phyloP scores from a whole-genome alignment of 2,888 invertebrate genomes.

The Tridacna gigas region DNA sequence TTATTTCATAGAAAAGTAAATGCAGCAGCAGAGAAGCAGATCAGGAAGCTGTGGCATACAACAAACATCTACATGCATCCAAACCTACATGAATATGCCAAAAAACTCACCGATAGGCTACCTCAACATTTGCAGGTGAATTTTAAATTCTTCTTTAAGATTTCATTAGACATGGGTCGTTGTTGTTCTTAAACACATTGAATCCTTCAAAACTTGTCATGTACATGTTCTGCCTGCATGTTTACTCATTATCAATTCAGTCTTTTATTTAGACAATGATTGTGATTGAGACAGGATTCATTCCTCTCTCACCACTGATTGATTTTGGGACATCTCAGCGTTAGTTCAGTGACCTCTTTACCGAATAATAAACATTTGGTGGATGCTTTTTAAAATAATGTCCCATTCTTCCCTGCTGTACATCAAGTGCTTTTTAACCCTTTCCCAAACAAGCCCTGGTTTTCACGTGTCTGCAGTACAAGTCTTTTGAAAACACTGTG shows the following conservation, averaged over 20 bases:
- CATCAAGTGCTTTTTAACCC: not conserved
- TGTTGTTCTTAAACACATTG: not conserved
- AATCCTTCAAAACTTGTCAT: too few relatives aligned
- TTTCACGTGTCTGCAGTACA: not conserved
- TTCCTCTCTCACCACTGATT: too few relatives aligned
- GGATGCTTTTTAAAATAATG: too few relatives aligned
- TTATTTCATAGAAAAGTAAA: slow-evolving; percentile 90
- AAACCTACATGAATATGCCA: slow-evolving; percentile 95
- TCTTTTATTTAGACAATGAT: not conserved
- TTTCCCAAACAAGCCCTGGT: not conserved
- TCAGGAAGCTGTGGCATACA: slow-evolving; percentile 94
- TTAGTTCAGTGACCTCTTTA: too few relatives aligned
- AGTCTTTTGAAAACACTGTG: not conserved
- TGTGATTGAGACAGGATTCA: not conserved
- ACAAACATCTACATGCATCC: slow-evolving; percentile 96
- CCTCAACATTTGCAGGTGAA: slow-evolving; percentile 93
- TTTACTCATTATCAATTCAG: not conserved
- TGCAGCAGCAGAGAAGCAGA: slow-evolving; percentile 91
- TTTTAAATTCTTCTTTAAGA: not conserved
- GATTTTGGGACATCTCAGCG: too few relatives aligned
- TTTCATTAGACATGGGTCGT: not conserved
- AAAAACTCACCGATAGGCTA: slow-evolving; percentile 91
- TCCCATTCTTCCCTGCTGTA: too few relatives aligned
- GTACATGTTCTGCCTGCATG: not conserved
- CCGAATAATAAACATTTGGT: too few relatives aligned